These are phyloP conservation scores for Lissonota sp. DNA, from an alignment of 2,888 invertebrate genomes.

Conservation along the genomic window DNA sequence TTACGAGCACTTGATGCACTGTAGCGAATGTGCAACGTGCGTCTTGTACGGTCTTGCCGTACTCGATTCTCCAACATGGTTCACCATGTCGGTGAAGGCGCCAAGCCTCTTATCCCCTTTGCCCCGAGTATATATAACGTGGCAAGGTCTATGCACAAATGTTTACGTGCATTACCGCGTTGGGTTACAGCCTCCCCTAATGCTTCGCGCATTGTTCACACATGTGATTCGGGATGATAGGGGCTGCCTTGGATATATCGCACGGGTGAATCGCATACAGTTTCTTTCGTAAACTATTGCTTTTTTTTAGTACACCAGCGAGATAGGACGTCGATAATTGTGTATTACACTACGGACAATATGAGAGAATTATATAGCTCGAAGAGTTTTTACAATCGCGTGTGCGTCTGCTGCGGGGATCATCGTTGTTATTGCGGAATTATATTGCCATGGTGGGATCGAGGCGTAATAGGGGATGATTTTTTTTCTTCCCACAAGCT, in stretches of 20 bases:
- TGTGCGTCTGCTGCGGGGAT: conserved; percentile 28
- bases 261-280: no score
- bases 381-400: conserved; percentile 49
- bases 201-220: no score
- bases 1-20: conserved; percentile 51
- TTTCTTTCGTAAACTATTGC: no score
- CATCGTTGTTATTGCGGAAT: conserved; percentile 29
- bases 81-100: no score
- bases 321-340: conserved; percentile 43
- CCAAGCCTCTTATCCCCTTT: conserved; percentile 33
- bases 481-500: conserved; percentile 6
- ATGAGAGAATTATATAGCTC: conserved; percentile 44
- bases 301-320: conserved; percentile 24
- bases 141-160: no score
- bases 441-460: conserved; percentile 39
- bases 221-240: no score
- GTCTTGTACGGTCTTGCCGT: conserved; percentile 45
- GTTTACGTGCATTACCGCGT: no score
- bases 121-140: conserved; percentile 2
- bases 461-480: conserved; percentile 48
- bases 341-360: conserved; percentile 32
- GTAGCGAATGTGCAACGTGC: conserved; percentile 24
- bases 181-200: no score
- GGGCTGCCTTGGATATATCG: no score
- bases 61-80: conserved; percentile 19